phyloP scores from a whole-genome alignment of 2,797 vertebrate species.

The Eidolon dupreanum region DNA sequence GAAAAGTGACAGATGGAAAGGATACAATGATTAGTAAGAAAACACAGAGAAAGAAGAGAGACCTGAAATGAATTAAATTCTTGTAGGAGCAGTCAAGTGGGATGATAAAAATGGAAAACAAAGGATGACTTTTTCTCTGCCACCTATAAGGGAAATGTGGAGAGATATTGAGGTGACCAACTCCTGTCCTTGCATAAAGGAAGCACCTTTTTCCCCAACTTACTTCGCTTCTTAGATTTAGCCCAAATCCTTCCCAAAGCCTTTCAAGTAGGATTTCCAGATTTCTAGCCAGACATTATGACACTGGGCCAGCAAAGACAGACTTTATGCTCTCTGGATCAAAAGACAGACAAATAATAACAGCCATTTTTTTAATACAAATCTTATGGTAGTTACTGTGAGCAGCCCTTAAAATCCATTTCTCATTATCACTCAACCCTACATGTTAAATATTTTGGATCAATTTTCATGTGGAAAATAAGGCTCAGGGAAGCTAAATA shows the following conservation, averaged over 20 bases:
- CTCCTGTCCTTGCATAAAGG: neutral
- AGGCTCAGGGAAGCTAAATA: neutral
- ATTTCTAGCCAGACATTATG: neutral
- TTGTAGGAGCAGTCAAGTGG: neutral
- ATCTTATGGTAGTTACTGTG: neutral
- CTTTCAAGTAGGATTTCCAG: neutral
- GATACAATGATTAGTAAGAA: neutral
- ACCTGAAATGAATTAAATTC: neutral
- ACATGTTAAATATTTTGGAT: neutral
- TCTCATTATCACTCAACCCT: neutral
- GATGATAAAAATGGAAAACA: neutral
- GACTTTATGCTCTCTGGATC: neutral
- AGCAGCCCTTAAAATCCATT: neutral
- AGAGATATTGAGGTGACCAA: neutral
- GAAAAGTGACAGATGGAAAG: conserved; percentile 3
- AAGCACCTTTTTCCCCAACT: neutral
- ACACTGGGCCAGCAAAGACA: neutral
- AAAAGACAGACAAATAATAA: neutral
- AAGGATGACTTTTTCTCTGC: neutral
- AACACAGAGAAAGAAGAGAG: neutral
- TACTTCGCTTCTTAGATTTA: neutral
- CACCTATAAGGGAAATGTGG: neutral
- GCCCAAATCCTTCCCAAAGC: neutral
- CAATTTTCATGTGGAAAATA: neutral
- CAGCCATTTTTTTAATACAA: neutral